phyloP scores from a whole-genome alignment of 2,888 invertebrate genomes.

The Cybosia mesomella region DNA sequence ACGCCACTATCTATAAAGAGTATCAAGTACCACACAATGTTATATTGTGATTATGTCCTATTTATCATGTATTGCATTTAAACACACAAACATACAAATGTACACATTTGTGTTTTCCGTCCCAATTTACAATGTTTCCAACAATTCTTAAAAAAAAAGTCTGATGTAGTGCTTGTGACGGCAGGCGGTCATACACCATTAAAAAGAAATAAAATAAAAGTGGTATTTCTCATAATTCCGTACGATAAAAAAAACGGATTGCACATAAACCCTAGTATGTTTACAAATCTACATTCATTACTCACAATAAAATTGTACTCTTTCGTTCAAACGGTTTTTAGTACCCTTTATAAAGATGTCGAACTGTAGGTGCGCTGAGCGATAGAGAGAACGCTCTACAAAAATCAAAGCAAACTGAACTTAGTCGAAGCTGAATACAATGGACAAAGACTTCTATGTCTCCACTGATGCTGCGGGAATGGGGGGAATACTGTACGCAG shows the following conservation, averaged over 20 bases:
- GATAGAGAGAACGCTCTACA: too few relatives aligned
- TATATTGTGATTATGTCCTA: neutral
- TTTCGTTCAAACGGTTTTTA: too few relatives aligned
- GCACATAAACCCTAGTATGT: neutral
- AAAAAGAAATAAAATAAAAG: neutral
- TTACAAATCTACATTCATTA: too few relatives aligned
- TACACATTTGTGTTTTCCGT: neutral
- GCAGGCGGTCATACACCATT: neutral
- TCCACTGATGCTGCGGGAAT: too few relatives aligned
- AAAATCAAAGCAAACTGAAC: too few relatives aligned
- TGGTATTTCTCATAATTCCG: too few relatives aligned
- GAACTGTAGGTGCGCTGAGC: too few relatives aligned
- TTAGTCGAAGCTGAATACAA: too few relatives aligned
- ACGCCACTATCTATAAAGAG: neutral
- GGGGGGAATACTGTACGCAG: too few relatives aligned
- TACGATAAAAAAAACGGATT: neutral
- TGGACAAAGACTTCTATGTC: too few relatives aligned
- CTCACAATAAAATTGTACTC: too few relatives aligned
- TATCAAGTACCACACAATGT: neutral
- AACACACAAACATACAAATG: neutral
- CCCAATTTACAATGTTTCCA: neutral
- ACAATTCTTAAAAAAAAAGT: constrained; percentile 1
- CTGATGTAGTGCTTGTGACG: neutral
- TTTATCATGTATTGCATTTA: neutral
- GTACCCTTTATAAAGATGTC: too few relatives aligned